Percentiles rank a stretch among this genome's conserved stretches.
These are phyloP conservation scores for Rotaria sp. DNA, from an alignment of 2,888 invertebrate species.

Conservation along the genomic window DNA sequence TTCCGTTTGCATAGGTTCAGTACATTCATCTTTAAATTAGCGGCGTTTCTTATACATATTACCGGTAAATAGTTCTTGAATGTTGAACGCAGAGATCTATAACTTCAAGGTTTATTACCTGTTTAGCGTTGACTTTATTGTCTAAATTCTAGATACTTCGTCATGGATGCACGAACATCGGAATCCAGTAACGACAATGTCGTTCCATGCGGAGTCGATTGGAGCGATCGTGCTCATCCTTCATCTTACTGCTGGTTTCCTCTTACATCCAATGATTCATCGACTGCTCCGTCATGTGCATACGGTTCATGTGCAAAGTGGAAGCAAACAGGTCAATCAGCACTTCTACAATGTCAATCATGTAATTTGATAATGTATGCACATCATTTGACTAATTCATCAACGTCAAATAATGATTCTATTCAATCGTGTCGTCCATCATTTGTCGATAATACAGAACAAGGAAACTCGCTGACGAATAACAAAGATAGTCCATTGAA, in stretches of 20 bases:
- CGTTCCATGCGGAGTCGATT: not conserved
- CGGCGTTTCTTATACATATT: no score
- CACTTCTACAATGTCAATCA: not conserved
- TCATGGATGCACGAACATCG: no score
- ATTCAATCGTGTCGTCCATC: not conserved
- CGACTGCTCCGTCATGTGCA: not conserved
- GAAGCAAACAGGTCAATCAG: not conserved
- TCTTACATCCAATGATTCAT: not conserved
- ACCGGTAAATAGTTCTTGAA: no score
- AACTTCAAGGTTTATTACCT: no score
- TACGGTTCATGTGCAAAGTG: not conserved
- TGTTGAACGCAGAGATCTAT: no score
- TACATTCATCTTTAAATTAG: no score
- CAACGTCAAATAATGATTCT: not conserved
- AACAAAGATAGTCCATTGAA: not conserved
- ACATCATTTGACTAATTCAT: not conserved
- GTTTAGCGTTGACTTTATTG: no score
- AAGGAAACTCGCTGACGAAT: no score
- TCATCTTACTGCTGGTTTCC: slow-evolving; percentile 1
- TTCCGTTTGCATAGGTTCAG: no score
- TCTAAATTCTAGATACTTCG: no score
- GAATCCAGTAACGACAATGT: no score
- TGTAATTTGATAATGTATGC: not conserved
- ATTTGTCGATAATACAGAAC: not conserved
- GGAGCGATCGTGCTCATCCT: not conserved